Percentiles rank a stretch among this genome's conserved stretches.
phyloP scores from a whole-genome alignment of 2,113 vertebrate genomes.

The Thalassoma bifasciatum region DNA sequence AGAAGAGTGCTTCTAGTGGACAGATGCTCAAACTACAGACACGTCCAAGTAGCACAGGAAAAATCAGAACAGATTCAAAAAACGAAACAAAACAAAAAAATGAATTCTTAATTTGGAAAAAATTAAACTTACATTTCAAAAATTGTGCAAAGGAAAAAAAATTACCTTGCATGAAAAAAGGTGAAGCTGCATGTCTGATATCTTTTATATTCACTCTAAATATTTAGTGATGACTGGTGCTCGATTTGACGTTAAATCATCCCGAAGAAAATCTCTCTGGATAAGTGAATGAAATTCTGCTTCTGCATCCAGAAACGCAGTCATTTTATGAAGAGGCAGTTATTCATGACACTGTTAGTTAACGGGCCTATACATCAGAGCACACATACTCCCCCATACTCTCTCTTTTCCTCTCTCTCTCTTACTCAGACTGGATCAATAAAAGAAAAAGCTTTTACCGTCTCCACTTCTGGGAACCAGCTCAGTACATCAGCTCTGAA shows the following conservation, averaged over 20 bases:
- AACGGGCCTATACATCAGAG: not conserved
- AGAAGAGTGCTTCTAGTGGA: constrained; percentile 70
- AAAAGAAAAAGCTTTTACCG: constrained; percentile 71
- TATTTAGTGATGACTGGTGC: too few species aligned
- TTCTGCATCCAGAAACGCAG: not conserved
- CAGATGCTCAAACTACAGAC: constrained; percentile 35
- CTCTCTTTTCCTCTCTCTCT: constrained; percentile 24
- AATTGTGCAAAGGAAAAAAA: too few species aligned
- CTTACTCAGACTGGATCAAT: constrained; percentile 61
- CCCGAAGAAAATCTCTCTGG: not conserved
- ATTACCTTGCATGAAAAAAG: too few species aligned
- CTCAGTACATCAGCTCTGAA: constrained; percentile 15
- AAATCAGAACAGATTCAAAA: rapidly evolving
- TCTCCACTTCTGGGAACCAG: constrained; percentile 62
- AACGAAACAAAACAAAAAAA: not conserved
- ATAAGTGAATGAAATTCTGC: too few species aligned
- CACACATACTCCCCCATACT: constrained; percentile 25
- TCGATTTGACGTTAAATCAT: too few species aligned
- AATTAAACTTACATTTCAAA: not conserved
- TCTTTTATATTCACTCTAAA: not conserved
- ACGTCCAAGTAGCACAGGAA: not conserved
- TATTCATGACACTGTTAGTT: constrained; percentile 29
- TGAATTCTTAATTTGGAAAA: not conserved
- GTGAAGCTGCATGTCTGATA: too few species aligned
- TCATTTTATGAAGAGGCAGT: constrained; percentile 20